Conservation (phyloP, 2,888 invertebrate genomes). For the Gonocerus acuteangulatus region DNA sequence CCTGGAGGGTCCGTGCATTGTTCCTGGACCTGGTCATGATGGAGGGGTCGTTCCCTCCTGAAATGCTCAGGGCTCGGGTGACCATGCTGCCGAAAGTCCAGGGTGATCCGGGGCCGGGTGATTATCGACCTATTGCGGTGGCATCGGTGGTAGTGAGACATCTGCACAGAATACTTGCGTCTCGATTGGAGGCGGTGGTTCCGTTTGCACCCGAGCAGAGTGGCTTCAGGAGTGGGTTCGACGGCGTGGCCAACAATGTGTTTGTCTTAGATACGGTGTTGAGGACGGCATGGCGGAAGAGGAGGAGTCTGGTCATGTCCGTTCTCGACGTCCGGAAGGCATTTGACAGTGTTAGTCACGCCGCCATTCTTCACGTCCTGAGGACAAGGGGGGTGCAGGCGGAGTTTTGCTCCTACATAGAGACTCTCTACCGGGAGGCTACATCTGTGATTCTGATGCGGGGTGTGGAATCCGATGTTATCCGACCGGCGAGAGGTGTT, state of each 20-base stretch:
- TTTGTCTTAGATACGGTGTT: too few species aligned
- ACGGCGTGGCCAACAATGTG: background rate
- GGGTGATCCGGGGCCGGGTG: background rate
- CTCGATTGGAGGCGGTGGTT: slow-evolving; percentile 29
- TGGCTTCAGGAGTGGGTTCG: slow-evolving; percentile 1
- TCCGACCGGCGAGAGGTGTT: slow-evolving; percentile 40
- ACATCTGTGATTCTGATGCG: slow-evolving; percentile 37
- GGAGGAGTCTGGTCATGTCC: background rate
- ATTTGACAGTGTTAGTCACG: slow-evolving; percentile 43
- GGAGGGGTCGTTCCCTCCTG: slow-evolving; percentile 3
- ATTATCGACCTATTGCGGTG: slow-evolving; percentile 31
- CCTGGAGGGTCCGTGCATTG: background rate
- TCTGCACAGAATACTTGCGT: slow-evolving; percentile 30
- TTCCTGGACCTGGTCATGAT: slow-evolving; percentile 22
- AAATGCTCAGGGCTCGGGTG: slow-evolving; percentile 2
- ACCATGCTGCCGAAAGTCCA: slow-evolving; percentile 25
- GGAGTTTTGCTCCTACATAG: slow-evolving; percentile 39
- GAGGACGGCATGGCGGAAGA: background rate
- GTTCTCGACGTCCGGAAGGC: slow-evolving; percentile 44
- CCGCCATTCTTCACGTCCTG: slow-evolving; percentile 35
- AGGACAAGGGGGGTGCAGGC: slow-evolving; percentile 38
- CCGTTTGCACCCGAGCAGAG: background rate
- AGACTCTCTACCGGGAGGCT: slow-evolving; percentile 29
- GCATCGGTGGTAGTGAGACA: slow-evolving; percentile 31
- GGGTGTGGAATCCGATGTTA: background rate